Evolutionary conservation across 1,140 invertebrate genomes (phyloP).

Genomic region (Meloidogyne chitwoodi): DNA sequence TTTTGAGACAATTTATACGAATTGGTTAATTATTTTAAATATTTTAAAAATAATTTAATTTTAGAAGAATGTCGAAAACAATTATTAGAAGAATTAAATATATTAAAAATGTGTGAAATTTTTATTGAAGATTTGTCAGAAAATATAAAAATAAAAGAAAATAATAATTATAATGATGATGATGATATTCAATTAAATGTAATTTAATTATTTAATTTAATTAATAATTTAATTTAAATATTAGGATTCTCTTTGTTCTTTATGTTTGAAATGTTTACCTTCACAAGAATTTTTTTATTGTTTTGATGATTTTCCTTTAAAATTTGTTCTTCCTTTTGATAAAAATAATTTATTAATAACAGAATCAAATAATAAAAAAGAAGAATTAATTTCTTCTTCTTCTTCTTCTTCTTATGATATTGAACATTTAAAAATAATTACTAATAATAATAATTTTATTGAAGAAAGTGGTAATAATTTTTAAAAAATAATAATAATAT

Average conservation of each 20-base stretch:
- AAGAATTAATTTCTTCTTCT: not conserved
- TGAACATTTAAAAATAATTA: too few species aligned
- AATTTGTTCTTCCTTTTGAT: constrained; percentile 31
- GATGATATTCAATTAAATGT: not conserved
- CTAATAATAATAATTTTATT: not conserved
- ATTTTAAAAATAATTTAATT: constrained; percentile 5
- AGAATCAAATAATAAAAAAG: constrained; percentile 8
- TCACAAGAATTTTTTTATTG: constrained; percentile 38
- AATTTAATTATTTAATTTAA: not conserved
- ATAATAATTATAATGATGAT: not conserved
- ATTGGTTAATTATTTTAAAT: constrained; percentile 18
- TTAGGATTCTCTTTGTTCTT: constrained; percentile 51
- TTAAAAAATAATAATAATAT: not conserved
- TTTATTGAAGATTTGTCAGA: constrained; percentile 32
- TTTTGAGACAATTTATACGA: constrained; percentile 25
- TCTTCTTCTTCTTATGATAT: not conserved
- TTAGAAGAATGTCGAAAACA: constrained; percentile 33
- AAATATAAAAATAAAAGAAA: not conserved
- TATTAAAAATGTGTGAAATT: constrained; percentile 30
- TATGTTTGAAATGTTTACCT: constrained; percentile 50
- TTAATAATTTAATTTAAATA: constrained; percentile 22
- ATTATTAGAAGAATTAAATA: constrained; percentile 18
- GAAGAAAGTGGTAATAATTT: not conserved
- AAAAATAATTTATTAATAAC: too few species aligned
- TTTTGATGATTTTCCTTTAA: constrained; percentile 33